Conservation (phyloP, 2,113 vertebrate genomes). For the Dipodomys stephensi region DNA sequence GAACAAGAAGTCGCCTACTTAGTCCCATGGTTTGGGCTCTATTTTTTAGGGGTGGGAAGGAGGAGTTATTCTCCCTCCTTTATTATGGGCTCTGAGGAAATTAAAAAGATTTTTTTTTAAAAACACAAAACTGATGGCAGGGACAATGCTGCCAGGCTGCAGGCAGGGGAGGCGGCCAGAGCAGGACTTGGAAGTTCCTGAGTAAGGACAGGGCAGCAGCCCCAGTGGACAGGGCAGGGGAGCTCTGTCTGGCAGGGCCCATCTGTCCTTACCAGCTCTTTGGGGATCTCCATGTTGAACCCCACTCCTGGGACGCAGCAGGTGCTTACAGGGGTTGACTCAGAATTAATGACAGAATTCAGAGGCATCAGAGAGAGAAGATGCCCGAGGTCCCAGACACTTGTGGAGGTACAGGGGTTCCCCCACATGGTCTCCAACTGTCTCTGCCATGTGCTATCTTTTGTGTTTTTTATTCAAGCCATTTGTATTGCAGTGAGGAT, state of each 20-base stretch:
- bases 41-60: neutral
- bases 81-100: conserved; percentile 11
- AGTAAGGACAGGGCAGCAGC: neutral
- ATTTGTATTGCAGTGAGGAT: no score
- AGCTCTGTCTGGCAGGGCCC: neutral
- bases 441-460: no score
- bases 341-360: no score
- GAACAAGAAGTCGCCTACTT: conserved; percentile 40
- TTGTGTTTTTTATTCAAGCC: no score
- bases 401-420: neutral
- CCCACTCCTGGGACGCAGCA: no score
- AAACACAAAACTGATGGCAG: neutral
- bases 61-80: neutral
- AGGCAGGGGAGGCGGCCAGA: neutral
- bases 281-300: neutral
- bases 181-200: neutral
- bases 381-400: neutral
- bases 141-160: neutral
- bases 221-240: neutral
- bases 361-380: neutral
- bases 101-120: neutral
- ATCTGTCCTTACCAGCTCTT: neutral
- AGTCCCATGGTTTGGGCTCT: conserved; percentile 2
- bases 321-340: neutral
- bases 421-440: no score